Evolutionary conservation across 2,113 vertebrate species (phyloP).

Genomic region (Gila orcuttii): DNA sequence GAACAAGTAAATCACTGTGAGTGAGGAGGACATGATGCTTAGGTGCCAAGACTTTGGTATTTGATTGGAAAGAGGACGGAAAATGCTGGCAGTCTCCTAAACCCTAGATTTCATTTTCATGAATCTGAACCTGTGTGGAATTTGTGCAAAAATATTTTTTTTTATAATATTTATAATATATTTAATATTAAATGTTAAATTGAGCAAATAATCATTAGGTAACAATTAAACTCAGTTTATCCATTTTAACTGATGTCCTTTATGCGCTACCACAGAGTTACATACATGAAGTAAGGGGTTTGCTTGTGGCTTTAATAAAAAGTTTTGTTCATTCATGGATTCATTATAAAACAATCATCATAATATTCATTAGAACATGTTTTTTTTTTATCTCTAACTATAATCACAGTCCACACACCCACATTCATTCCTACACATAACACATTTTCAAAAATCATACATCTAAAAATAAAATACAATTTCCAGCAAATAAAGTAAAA

Average conservation of each 20-base stretch:
- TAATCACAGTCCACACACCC: constrained; percentile 6
- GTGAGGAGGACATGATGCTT: constrained; percentile 34
- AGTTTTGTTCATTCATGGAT: constrained; percentile 54
- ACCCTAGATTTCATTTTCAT: background rate
- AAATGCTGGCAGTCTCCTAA: background rate
- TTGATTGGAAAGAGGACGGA: background rate
- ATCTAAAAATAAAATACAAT: constrained; percentile 59
- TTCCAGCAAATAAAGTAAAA: constrained; percentile 67
- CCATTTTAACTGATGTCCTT: background rate
- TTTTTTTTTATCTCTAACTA: constrained; percentile 7
- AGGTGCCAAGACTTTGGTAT: constrained; percentile 11
- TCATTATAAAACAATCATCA: constrained; percentile 17
- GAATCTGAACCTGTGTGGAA: background rate
- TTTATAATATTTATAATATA: too few relatives aligned
- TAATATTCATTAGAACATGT: background rate
- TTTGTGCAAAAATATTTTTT: too few relatives aligned
- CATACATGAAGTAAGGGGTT: background rate
- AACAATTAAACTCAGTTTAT: background rate
- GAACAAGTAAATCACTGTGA: constrained; percentile 67
- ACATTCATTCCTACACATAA: constrained; percentile 42
- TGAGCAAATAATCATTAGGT: background rate
- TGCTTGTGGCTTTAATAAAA: background rate
- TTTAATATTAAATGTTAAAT: too few relatives aligned
- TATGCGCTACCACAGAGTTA: constrained; percentile 1
- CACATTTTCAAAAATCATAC: constrained; percentile 66